Evolutionary conservation across 2,888 invertebrate species (phyloP).

Genomic region (Nomada hirtipes): DNA sequence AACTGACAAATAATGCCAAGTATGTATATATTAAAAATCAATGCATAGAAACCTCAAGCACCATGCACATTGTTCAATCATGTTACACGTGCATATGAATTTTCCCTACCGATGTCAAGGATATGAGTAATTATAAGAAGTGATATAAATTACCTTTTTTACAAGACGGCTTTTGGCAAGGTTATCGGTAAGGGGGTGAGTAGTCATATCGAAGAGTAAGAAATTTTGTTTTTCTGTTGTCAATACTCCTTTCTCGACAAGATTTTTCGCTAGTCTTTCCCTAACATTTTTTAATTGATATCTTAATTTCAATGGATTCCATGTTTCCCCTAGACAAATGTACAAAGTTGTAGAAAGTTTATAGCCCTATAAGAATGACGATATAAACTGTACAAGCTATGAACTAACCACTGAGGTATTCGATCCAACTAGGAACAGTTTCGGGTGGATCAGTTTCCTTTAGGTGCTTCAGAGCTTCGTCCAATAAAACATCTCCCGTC

Average conservation of each 20-base stretch:
- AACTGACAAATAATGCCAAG: background rate
- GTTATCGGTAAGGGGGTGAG: constrained; percentile 98
- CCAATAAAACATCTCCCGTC: constrained; percentile 98
- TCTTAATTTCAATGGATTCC: constrained; percentile 99
- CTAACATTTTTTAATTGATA: constrained; percentile 99
- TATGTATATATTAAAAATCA: background rate
- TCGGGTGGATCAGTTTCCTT: constrained; percentile 99
- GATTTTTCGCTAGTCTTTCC: constrained; percentile 99
- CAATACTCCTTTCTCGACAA: constrained; percentile 99
- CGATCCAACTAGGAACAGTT: constrained; percentile 99
- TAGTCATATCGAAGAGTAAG: constrained; percentile 99
- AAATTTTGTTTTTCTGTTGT: constrained; percentile 99
- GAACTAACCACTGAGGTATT: constrained; percentile 96
- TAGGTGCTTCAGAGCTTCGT: constrained; percentile 98
- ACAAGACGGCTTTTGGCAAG: constrained; percentile 97
- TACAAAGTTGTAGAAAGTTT: constrained; percentile 24
- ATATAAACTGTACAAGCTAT: background rate
- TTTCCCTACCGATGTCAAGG: constrained; percentile 4
- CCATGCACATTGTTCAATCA: no score
- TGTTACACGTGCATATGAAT: constrained; percentile 26
- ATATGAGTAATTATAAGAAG: background rate
- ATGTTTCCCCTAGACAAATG: constrained; percentile 94
- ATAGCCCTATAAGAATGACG: background rate
- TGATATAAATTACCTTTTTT: constrained; percentile 90
- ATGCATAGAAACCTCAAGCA: background rate